These are phyloP conservation scores for Aptenodytes forsteri DNA, from an alignment of 2,113 vertebrate species.

Conservation along the genomic window DNA sequence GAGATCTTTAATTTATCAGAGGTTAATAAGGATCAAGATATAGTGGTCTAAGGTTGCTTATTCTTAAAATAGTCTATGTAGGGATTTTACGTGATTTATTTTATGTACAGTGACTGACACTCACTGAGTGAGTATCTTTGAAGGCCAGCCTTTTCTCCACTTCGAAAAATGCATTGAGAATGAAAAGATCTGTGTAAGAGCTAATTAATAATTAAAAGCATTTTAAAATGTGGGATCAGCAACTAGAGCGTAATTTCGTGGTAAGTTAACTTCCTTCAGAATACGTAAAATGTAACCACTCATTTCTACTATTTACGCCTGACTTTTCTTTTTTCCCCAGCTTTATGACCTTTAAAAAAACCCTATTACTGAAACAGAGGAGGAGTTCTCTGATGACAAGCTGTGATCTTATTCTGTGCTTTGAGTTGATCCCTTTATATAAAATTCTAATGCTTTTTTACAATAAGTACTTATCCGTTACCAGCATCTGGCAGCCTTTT, in stretches of 20 bases:
- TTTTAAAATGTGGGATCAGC: neutral
- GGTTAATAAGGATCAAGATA: neutral
- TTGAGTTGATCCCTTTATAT: neutral
- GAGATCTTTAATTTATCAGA: neutral
- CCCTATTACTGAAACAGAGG: neutral
- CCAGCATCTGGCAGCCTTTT: neutral
- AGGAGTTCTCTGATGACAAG: neutral
- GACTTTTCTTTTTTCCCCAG: neutral
- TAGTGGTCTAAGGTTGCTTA: neutral
- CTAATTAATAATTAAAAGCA: neutral
- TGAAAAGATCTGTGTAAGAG: neutral
- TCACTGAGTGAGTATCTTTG: neutral
- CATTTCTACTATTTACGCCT: neutral
- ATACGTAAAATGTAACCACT: neutral
- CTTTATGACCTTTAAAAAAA: neutral
- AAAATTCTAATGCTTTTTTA: neutral
- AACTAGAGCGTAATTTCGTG: neutral
- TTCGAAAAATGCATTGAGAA: neutral
- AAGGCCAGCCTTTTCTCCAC: neutral
- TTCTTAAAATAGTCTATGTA: neutral
- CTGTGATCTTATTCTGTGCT: neutral
- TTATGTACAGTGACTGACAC: neutral
- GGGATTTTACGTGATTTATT: neutral
- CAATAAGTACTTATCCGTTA: neutral
- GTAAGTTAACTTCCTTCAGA: neutral